Evolutionary conservation across 1,140 invertebrate species (phyloP).

Genomic region (Sesamia nonagrioides): DNA sequence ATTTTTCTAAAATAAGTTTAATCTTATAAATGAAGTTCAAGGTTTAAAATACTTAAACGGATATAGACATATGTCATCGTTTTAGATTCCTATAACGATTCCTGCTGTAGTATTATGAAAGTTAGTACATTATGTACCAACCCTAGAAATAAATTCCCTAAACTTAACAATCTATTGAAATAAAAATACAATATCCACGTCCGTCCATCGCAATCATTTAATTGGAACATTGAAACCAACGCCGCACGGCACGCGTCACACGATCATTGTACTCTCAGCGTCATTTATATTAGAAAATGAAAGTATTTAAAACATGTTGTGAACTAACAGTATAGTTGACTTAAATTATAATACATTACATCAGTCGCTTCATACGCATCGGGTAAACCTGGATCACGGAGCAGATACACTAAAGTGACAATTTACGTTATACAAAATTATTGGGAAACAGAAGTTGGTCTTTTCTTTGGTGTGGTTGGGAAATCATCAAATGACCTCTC

Average conservation of each 20-base stretch:
- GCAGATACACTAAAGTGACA: not conserved
- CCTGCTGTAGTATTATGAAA: too few relatives aligned
- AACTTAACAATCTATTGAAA: not conserved
- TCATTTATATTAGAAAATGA: constrained; percentile 35
- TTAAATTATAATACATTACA: constrained; percentile 44
- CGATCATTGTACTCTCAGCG: constrained; percentile 24
- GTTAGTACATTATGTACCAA: not conserved
- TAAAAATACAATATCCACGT: constrained; percentile 31
- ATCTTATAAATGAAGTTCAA: too few relatives aligned
- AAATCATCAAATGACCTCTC: too few relatives aligned
- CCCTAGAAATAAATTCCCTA: not conserved
- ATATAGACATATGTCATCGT: too few relatives aligned
- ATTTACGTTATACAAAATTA: too few relatives aligned
- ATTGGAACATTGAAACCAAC: not conserved
- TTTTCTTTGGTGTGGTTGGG: too few relatives aligned
- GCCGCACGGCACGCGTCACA: not conserved
- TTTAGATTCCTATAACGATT: too few relatives aligned
- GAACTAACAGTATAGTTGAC: not conserved
- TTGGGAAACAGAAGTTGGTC: too few relatives aligned
- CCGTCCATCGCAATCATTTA: constrained; percentile 33
- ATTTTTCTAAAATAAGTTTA: too few relatives aligned
- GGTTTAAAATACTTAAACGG: too few relatives aligned
- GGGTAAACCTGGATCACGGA: not conserved
- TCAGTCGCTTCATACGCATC: constrained; percentile 30
- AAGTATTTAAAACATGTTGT: constrained; percentile 11